phyloP scores from a whole-genome alignment of 1,140 invertebrate genomes.

The Drosophila dunni region DNA sequence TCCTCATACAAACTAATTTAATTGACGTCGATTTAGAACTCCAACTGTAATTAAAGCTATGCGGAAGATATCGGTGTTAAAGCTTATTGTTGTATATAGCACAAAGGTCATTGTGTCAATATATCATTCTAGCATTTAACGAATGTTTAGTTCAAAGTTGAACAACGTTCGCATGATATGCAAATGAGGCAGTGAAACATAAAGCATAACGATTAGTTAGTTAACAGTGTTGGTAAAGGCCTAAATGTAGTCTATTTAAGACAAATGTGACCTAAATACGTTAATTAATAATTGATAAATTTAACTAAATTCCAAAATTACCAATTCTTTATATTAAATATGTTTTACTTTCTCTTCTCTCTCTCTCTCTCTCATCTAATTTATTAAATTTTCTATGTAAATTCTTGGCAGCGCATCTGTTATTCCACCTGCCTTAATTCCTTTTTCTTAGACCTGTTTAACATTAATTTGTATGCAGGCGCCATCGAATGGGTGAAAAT shows the following conservation, averaged over 20 bases:
- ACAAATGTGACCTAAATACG: conserved; percentile 1
- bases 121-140: conserved; percentile 34
- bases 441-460: conserved; percentile 11
- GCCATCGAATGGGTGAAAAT: conserved; percentile 39
- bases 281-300: background rate
- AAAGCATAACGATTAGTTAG: conserved; percentile 18
- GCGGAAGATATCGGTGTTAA: conserved; percentile 28
- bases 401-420: background rate
- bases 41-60: conserved; percentile 32
- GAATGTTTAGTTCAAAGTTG: conserved; percentile 27
- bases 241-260: background rate
- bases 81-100: conserved; percentile 28
- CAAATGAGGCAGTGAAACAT: conserved; percentile 42
- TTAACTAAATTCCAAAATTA: background rate
- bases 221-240: background rate
- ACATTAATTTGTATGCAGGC: conserved; percentile 47
- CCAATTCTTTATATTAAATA: background rate
- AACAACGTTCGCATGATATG: conserved; percentile 28
- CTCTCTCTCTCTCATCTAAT: too few relatives aligned
- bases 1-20: conserved; percentile 9
- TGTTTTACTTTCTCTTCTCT: background rate
- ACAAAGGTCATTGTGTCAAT: conserved; percentile 56
- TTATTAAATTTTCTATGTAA: background rate
- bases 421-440: background rate
- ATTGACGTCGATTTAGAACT: conserved; percentile 7